A percentile compares a stretch with the other conserved stretches of the same genome.
Evolutionary conservation across 1,140 invertebrate species (phyloP).

Genomic region (Oppia nitens): DNA sequence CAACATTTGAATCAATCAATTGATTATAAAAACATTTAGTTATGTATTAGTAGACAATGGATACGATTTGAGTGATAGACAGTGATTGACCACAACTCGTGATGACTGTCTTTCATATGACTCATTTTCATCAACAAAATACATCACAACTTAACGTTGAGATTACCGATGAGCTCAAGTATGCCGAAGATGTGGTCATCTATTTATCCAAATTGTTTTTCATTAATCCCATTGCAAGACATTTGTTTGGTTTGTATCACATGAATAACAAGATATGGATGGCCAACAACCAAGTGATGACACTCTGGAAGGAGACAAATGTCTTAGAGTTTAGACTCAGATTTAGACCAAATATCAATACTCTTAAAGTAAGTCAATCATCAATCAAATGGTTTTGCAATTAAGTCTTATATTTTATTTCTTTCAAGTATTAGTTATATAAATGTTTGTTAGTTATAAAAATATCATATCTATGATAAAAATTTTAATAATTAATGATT

Average conservation of each 20-base stretch:
- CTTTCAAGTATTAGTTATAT: no score
- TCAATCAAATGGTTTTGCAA: no score
- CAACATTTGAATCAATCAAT: no score
- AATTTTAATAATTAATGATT: no score
- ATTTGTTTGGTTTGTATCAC: conserved; percentile 52
- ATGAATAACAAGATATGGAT: conserved; percentile 43
- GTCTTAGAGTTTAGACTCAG: conserved; percentile 47
- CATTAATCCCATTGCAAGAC: conserved; percentile 52
- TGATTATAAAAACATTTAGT: no score
- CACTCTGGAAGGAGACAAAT: conserved; percentile 36
- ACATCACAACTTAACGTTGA: background rate
- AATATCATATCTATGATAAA: no score
- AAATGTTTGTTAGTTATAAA: no score
- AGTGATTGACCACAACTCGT: no score
- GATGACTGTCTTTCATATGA: background rate
- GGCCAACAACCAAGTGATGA: conserved; percentile 36
- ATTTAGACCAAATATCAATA: conserved; percentile 45
- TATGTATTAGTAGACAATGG: no score
- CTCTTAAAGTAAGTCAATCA: conserved; percentile 29
- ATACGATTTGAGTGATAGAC: no score
- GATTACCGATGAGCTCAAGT: background rate
- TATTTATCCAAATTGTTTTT: conserved; percentile 45
- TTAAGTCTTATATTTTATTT: no score
- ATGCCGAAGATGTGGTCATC: conserved; percentile 50
- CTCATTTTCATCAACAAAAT: background rate